Percentiles rank a stretch among this genome's conserved stretches.
Evolutionary conservation across 2,113 vertebrate genomes (phyloP).

Genomic region (Clarias batrachus): DNA sequence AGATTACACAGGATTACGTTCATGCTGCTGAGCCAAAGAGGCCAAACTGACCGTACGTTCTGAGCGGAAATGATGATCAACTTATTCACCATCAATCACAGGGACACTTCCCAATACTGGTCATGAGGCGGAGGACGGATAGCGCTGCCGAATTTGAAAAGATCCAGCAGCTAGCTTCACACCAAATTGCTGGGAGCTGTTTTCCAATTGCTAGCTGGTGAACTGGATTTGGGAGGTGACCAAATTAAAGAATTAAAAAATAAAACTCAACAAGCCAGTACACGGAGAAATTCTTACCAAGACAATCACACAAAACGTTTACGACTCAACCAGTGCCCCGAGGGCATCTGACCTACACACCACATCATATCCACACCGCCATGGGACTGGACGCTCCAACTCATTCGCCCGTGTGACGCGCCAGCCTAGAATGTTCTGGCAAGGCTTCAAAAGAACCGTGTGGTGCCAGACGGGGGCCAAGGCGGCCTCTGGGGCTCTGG

Average conservation of each 20-base stretch:
- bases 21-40: not conserved
- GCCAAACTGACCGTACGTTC: not conserved
- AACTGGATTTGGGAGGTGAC: not conserved
- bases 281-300: too few relatives aligned
- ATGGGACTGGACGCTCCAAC: not conserved
- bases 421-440: constrained; percentile 45
- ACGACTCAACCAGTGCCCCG: not conserved
- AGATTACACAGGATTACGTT: not conserved
- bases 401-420: not conserved
- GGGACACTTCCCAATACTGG: not conserved
- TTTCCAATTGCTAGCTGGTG: not conserved
- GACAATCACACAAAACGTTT: not conserved
- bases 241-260: not conserved
- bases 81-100: not conserved
- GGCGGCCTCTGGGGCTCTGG: constrained; percentile 1
- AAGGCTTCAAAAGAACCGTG: constrained; percentile 1
- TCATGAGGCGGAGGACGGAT: too few relatives aligned
- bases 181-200: not conserved
- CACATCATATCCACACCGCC: not conserved
- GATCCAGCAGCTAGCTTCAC: not conserved
- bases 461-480: constrained; percentile 30
- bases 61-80: too few relatives aligned
- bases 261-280: not conserved
- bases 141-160: not conserved
- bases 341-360: not conserved